A percentile compares a stretch with the other conserved stretches of the same genome.
phyloP scores from a whole-genome alignment of 2,797 vertebrate genomes.

The Coregonus ussuriensis region DNA sequence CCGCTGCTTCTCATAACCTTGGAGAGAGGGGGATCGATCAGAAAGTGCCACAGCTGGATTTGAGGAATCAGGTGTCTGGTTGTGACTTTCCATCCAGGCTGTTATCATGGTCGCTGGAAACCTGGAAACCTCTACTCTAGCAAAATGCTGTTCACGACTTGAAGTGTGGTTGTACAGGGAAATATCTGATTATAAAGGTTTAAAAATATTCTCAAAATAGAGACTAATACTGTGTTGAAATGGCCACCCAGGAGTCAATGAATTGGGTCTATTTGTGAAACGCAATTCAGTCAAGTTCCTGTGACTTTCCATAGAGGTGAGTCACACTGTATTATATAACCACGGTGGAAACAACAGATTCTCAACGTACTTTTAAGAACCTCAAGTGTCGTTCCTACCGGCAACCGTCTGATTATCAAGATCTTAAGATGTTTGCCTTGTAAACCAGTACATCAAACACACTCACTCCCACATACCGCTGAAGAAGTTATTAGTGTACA shows the following conservation, averaged over 20 bases:
- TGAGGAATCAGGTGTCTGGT: background rate
- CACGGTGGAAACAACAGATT: background rate
- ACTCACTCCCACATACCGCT: constrained; percentile 11
- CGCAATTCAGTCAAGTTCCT: background rate
- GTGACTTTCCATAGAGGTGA: background rate
- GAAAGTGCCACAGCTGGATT: background rate
- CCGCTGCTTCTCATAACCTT: background rate
- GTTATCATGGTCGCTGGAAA: constrained; percentile 8
- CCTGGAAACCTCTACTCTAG: background rate
- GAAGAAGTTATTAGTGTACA: too few relatives aligned
- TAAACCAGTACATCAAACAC: background rate
- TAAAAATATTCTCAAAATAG: background rate
- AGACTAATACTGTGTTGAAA: background rate
- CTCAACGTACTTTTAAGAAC: constrained; percentile 28
- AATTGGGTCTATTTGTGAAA: background rate
- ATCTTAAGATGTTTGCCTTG: background rate
- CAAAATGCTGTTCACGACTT: constrained; percentile 12
- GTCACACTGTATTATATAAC: background rate
- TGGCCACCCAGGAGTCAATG: background rate
- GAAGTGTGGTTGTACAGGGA: constrained; percentile 2
- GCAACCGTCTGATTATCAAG: constrained; percentile 29
- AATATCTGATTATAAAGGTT: background rate
- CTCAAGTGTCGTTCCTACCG: constrained; percentile 9
- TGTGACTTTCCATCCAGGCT: constrained; percentile 16
- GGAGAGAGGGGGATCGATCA: background rate